Evolutionary conservation across 2,888 invertebrate species (phyloP), one percentile per base, ranked within the genome.

Genomic region (Trypoxylon attenuatum): DNA sequence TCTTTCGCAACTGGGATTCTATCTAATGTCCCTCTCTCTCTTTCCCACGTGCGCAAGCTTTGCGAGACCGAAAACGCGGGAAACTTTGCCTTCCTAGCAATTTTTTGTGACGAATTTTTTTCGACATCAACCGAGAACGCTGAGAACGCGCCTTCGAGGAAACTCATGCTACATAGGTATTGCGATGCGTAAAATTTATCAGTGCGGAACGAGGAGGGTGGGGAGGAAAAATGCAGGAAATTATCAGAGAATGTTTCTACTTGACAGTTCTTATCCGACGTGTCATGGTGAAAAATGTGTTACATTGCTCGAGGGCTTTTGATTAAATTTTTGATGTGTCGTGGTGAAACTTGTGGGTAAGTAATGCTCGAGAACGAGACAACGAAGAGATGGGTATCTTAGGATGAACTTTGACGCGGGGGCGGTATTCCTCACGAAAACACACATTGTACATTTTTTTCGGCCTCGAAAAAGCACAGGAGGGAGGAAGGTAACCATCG

Each of bases 401-500:
- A 13, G 13, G 5, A 13, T 33, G 1, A 13, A 5, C 13, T 6
- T 13, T 33, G 13, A n/a, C 10, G 13, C 13, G 3, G 15, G 23
- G n/a, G 2, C 19, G 21, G 3, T 18, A 8, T 52, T 22, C 39
- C 39, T 18, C 49, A 25, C 18, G 39, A 29, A 16, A 13, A 23
- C 39, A 45, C 50, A n/a, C 21, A 29, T 19, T 39, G 22, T 64
- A 59, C 53, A 60, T 54, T 66, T 56, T 22, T 15, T 6, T 3
- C 19, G 5, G 19, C 10, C 19, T 19, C 18, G 22, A 8, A 10
- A 2, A 15, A 16, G n/a, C n/a, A n/a, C n/a, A 15, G 43, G 50
- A 23, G 49, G 38, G 22, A 16, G 25, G 18, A 41, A 50, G 42
- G 23, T 21, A 23, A 46, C 43, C n/a, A n/a, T n/a, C 43, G 50